Evolutionary conservation across 2,888 invertebrate genomes (phyloP).

Genomic region (Apotomis betuletana): DNA sequence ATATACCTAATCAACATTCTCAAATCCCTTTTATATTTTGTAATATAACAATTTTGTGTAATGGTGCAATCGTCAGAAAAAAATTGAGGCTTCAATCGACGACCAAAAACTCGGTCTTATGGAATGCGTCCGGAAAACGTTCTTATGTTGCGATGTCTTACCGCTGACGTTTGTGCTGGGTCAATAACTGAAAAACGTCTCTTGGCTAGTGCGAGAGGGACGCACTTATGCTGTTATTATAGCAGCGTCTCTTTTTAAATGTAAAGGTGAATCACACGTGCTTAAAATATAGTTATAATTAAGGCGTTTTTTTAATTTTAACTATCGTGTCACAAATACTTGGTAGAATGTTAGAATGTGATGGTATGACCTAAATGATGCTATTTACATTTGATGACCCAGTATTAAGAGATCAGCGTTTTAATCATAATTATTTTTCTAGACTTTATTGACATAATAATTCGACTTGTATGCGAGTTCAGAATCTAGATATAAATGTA

Average conservation of each 20-base stretch:
- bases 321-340: neutral
- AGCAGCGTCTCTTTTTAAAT: neutral
- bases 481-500: slow-evolving; percentile 37
- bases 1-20: neutral
- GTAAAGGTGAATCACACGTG: neutral
- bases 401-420: slow-evolving; percentile 10
- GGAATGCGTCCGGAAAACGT: slow-evolving; percentile 24
- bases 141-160: slow-evolving; percentile 37
- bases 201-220: neutral
- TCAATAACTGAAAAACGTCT: slow-evolving; percentile 11
- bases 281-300: neutral
- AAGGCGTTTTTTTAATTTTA: neutral
- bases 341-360: neutral
- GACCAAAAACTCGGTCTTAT: slow-evolving; percentile 16
- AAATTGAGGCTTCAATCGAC: slow-evolving; percentile 27
- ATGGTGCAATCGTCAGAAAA: slow-evolving; percentile 19
- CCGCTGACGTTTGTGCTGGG: slow-evolving; percentile 13
- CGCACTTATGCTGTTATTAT: neutral
- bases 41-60: neutral
- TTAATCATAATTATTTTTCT: slow-evolving; percentile 39
- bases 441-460: slow-evolving; percentile 39
- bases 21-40: neutral
- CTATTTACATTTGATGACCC: slow-evolving; percentile 13
- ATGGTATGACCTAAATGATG: neutral
- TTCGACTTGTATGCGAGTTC: slow-evolving; percentile 38